Conservation (phyloP, 2,888 invertebrate genomes). For the Pheosia gnoma region DNA sequence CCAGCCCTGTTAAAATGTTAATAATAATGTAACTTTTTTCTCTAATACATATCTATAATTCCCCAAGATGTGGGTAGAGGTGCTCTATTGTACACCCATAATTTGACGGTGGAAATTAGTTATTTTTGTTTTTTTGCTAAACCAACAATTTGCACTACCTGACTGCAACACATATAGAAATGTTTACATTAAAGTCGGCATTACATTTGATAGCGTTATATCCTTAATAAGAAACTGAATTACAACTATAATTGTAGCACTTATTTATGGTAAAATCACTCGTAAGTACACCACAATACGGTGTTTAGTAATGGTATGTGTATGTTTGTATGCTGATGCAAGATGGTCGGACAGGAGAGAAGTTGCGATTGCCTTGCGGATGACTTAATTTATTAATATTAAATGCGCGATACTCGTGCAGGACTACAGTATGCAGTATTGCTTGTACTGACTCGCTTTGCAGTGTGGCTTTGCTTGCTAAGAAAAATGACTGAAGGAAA, state of each 20-base stretch:
- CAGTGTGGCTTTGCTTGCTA: slow-evolving; percentile 8
- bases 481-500: too few species aligned
- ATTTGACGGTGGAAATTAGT: not conserved
- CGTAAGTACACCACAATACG: not conserved
- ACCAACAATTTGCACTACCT: not conserved
- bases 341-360: slow-evolving; percentile 43
- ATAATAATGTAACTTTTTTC: too few species aligned
- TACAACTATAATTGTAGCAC: not conserved
- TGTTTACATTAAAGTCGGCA: not conserved
- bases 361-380: slow-evolving; percentile 58
- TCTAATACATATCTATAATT: too few species aligned
- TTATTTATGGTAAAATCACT: not conserved
- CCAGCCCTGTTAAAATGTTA: too few species aligned
- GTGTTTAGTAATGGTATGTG: slow-evolving; percentile 1
- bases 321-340: slow-evolving; percentile 34
- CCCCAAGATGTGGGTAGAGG: too few species aligned
- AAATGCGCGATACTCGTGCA: slow-evolving; percentile 42
- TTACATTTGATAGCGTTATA: slow-evolving; percentile 5
- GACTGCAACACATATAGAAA: not conserved
- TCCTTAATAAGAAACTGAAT: slow-evolving; percentile 11
- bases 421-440: slow-evolving; percentile 39
- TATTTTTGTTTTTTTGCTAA: not conserved
- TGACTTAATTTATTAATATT: slow-evolving; percentile 66
- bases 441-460: slow-evolving; percentile 22
- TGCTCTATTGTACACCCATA: too few species aligned